A percentile compares a stretch with the other conserved stretches of the same genome.
phyloP scores from a whole-genome alignment of 2,113 vertebrate genomes.

The Connochaetes taurinus region DNA sequence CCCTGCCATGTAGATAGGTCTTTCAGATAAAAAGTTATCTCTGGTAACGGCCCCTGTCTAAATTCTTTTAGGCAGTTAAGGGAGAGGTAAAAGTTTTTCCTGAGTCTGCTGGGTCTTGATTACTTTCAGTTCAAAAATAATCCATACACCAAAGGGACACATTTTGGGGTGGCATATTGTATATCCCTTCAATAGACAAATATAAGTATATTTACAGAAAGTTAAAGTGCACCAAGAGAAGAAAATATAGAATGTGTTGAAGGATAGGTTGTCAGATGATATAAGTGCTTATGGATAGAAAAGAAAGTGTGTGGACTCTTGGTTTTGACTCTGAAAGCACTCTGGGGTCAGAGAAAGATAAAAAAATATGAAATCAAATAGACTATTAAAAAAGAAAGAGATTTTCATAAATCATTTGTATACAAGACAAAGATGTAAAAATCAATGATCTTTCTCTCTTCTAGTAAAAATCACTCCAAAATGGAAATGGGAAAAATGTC shows the following conservation, averaged over 20 bases:
- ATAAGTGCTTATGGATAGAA: neutral
- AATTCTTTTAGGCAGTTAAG: neutral
- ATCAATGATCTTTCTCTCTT: neutral
- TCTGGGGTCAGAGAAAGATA: neutral
- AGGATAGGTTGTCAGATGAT: neutral
- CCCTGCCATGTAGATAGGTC: neutral
- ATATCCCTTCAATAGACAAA: neutral
- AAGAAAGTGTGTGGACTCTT: neutral
- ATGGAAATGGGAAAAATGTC: neutral
- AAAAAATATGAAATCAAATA: neutral
- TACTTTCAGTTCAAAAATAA: neutral
- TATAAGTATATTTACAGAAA: neutral
- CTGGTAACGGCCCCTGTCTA: neutral
- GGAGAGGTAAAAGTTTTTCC: neutral
- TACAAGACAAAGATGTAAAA: slow-evolving; percentile 16
- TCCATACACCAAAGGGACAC: neutral
- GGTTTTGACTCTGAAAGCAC: neutral
- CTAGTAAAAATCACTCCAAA: slow-evolving; percentile 19
- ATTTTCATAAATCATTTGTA: slow-evolving; percentile 18
- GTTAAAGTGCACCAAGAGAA: neutral
- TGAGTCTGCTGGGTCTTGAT: neutral
- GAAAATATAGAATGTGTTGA: neutral
- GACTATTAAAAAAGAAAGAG: slow-evolving; percentile 34
- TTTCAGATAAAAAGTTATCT: neutral
- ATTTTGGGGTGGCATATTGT: neutral